phyloP scores from a whole-genome alignment of 2,113 vertebrate genomes.

The Neolamprologus toae region DNA sequence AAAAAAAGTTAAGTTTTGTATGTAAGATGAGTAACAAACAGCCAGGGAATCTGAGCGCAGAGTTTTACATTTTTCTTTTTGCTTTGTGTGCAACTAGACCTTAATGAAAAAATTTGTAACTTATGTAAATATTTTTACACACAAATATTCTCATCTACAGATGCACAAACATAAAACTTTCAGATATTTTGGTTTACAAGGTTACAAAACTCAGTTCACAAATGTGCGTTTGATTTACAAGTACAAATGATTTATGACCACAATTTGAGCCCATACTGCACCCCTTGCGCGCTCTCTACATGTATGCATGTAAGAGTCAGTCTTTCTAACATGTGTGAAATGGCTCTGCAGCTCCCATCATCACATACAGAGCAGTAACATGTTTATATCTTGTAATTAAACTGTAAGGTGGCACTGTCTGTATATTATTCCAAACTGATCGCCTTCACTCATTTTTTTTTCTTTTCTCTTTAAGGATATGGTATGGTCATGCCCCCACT shows the following conservation, averaged over 20 bases:
- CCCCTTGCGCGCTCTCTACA: fast-evolving
- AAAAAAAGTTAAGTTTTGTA: not conserved
- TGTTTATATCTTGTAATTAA: not conserved
- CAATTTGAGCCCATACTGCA: fast-evolving
- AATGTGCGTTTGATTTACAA: fast-evolving
- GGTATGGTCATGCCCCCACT: conserved; percentile 50
- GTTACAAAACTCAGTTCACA: not conserved
- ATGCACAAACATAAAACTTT: fast-evolving
- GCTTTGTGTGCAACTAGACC: not conserved
- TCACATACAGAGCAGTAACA: not conserved
- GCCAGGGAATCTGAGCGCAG: not conserved
- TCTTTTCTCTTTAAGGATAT: conserved; percentile 31
- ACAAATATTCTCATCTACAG: fast-evolving
- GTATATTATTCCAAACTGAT: not conserved
- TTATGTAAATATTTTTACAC: not conserved
- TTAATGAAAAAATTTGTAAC: fast-evolving
- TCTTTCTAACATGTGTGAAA: not conserved
- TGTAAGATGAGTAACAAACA: not conserved
- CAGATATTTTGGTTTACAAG: not conserved
- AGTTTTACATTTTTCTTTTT: not conserved
- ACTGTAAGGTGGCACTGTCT: fast-evolving
- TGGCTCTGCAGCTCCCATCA: fast-evolving
- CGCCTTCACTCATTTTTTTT: fast-evolving
- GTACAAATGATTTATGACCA: not conserved
- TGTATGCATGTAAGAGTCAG: fast-evolving